phyloP scores from a whole-genome alignment of 1,140 invertebrate species.

The Drosophila littoralis region DNA sequence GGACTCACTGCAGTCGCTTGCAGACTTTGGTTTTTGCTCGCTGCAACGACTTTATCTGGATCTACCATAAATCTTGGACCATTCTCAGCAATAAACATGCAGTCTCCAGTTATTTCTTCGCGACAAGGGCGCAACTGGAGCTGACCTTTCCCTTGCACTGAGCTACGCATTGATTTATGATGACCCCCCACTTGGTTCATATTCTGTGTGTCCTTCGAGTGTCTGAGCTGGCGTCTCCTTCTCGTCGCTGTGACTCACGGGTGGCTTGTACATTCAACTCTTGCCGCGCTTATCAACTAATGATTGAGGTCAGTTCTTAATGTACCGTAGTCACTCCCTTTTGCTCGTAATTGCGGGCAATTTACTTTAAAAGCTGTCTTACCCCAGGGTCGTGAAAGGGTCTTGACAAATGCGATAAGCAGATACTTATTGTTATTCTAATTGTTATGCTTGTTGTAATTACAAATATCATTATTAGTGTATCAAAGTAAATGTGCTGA shows the following conservation, averaged over 20 bases:
- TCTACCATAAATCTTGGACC: slow-evolving; percentile 69
- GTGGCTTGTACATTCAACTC: slow-evolving; percentile 44
- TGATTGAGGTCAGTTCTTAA: slow-evolving; percentile 75
- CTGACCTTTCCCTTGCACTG: slow-evolving; percentile 50
- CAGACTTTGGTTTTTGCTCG: slow-evolving; percentile 9
- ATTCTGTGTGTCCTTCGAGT: slow-evolving; percentile 36
- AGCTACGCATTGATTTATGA: slow-evolving; percentile 74
- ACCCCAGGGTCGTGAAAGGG: slow-evolving; percentile 6
- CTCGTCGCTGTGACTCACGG: slow-evolving; percentile 22
- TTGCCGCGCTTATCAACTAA: slow-evolving; percentile 69
- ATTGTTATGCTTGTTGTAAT: slow-evolving; percentile 14
- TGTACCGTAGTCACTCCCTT: slow-evolving; percentile 7
- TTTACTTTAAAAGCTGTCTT: slow-evolving; percentile 60
- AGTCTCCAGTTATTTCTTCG: slow-evolving; percentile 39
- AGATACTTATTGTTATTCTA: slow-evolving; percentile 45
- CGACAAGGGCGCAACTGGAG: slow-evolving; percentile 18
- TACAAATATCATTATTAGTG: too few relatives aligned
- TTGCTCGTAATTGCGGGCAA: slow-evolving; percentile 65
- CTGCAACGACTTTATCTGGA: slow-evolving; percentile 63
- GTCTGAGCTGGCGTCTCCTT: slow-evolving; percentile 44
- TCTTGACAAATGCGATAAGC: slow-evolving; percentile 69
- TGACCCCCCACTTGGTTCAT: slow-evolving; percentile 57
- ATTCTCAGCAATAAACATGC: slow-evolving; percentile 59
- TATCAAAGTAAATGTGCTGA: too few relatives aligned
- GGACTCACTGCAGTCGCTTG: slow-evolving; percentile 35